Base-by-base conservation (phyloP, 2,888 invertebrate species). In the Troides oblongomaculatus region DNA sequence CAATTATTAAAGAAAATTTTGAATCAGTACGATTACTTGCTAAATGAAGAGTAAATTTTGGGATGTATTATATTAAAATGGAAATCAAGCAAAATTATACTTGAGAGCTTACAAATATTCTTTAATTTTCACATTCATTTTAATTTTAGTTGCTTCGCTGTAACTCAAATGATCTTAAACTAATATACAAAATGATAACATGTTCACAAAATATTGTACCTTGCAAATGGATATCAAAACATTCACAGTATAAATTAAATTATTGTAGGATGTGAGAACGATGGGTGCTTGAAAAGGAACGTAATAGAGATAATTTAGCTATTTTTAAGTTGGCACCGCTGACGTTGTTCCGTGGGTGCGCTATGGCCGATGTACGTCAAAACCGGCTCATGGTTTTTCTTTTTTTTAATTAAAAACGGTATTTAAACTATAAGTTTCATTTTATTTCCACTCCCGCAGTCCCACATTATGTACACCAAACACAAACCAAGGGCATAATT, bases 1-100 rank as follows among this genome's bases (percentile, higher is more conserved):
- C 53, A 69, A 69, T 69, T 69, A 69, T 64, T 25, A 53, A 6
- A 21, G 56, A 56, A 69, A 69, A 61, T 60, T 36, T 64, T 69
- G 61, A 69, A 69, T 69, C 61, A n/a, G 56, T 21, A 64, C 56
- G 39, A 64, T 61, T 69, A 64, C 56, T 43, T 25, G 61, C 60
- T 61, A 56, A 69, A 69, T 56, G 60, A 25, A 30, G 64, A 36
- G 43, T 56, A 56, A 39, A 64, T 60, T 68, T 56, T 43, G 53
- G 46, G 60, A 69, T 61, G 60, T 59, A 53, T 53, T 30, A 23
- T 53, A 64, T 64, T 69, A 18, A 64, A 69, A 69, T 69, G 61
- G 30, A 61, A 69, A 69, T 64, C 43, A 60, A 56, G 64, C 46
- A 39, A 5, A 0, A 10, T 17, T 23, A 21, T 62, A 53, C 23